These are phyloP conservation scores for Thermophis baileyi DNA, from an alignment of 2,113 vertebrate species.

Conservation along the genomic window DNA sequence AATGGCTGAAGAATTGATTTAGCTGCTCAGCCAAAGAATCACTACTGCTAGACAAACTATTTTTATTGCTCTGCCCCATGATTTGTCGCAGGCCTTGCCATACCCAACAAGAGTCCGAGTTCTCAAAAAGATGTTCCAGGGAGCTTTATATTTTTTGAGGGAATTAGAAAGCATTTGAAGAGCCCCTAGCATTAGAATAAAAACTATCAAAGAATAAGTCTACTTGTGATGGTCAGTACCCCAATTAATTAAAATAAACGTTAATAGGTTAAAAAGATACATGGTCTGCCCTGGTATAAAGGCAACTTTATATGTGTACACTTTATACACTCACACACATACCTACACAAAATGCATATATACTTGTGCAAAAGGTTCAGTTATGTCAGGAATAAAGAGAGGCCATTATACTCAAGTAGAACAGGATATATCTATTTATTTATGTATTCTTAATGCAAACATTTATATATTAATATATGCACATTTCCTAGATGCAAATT, in stretches of 20 bases:
- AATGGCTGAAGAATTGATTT: too few relatives aligned
- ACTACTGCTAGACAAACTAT: too few relatives aligned
- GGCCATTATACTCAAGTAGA: background rate
- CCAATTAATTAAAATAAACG: background rate
- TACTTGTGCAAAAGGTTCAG: background rate
- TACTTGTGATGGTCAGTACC: background rate
- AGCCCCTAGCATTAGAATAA: background rate
- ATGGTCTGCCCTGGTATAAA: background rate
- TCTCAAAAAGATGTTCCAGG: too few relatives aligned
- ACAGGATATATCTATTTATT: background rate
- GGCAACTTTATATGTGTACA: background rate
- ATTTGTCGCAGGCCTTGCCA: too few relatives aligned
- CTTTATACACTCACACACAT: background rate
- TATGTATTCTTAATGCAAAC: background rate
- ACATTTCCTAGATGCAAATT: background rate
- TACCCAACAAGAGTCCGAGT: too few relatives aligned
- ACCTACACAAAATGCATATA: background rate
- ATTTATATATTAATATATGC: background rate
- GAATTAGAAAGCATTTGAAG: background rate
- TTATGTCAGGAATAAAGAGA: background rate
- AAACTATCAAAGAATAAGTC: background rate
- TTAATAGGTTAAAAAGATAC: background rate
- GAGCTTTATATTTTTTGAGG: background rate
- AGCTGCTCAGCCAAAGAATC: too few relatives aligned
- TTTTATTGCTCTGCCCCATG: too few relatives aligned